These are phyloP conservation scores for Trissolcus brochymenae DNA, from an alignment of 2,888 invertebrate genomes.

Conservation along the genomic window DNA sequence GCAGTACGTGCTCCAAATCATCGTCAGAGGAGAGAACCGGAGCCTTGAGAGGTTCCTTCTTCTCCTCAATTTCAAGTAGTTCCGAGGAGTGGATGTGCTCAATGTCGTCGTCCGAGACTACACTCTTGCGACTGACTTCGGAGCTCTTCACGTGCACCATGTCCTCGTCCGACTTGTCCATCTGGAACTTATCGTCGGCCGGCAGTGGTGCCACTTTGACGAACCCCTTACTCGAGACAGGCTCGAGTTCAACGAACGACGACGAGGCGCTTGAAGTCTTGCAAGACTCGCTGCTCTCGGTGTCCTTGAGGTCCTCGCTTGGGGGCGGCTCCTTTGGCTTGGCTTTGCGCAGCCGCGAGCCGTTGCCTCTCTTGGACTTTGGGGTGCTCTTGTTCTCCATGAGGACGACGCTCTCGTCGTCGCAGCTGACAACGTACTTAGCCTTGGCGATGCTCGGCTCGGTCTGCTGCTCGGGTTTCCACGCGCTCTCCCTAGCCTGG, in stretches of 20 bases:
- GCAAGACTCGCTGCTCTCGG: conserved; percentile 19
- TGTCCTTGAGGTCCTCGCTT: conserved; percentile 14
- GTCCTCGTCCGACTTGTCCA: conserved; percentile 70
- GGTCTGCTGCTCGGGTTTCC: conserved; percentile 60
- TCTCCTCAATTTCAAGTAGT: conserved; percentile 59
- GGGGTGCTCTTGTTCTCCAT: conserved; percentile 65
- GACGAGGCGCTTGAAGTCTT: conserved; percentile 36
- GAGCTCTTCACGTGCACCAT: conserved; percentile 67
- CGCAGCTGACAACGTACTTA: conserved; percentile 71
- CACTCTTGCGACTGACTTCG: conserved; percentile 58
- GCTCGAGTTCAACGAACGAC: conserved; percentile 58
- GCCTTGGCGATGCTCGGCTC: conserved; percentile 64
- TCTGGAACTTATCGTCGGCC: conserved; percentile 67
- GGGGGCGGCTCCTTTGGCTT: conserved; percentile 58
- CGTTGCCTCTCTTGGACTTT: conserved; percentile 15
- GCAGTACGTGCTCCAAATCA: conserved; percentile 69
- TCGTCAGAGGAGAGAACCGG: conserved; percentile 67
- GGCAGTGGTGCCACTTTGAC: conserved; percentile 10
- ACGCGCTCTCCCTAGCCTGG: conserved; percentile 67
- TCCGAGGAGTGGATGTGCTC: conserved; percentile 66
- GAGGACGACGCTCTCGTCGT: conserved; percentile 69
- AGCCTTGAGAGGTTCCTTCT: neutral
- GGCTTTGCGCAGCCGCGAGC: conserved; percentile 11
- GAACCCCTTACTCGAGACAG: conserved; percentile 23
- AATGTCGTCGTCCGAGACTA: conserved; percentile 69